Evolutionary conservation across 2,113 vertebrate species (phyloP).

Genomic region (Scytalopus superciliaris): DNA sequence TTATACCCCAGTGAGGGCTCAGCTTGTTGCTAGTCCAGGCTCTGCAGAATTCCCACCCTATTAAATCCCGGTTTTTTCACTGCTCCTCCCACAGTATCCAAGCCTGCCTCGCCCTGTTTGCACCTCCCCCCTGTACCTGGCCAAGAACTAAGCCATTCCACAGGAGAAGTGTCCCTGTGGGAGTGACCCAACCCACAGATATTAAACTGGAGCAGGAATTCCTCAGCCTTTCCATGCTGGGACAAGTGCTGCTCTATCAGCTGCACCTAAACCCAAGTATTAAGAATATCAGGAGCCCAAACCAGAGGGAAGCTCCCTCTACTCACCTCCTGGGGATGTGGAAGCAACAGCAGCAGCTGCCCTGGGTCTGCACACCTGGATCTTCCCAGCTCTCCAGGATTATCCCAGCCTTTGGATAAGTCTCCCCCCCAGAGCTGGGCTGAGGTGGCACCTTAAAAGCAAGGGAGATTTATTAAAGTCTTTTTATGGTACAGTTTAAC

Average conservation of each 20-base stretch:
- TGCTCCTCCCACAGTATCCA: neutral
- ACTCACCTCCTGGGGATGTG: neutral
- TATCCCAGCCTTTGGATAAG: neutral
- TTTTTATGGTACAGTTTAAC: neutral
- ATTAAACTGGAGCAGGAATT: neutral
- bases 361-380: neutral
- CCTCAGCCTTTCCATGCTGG: neutral
- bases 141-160: neutral
- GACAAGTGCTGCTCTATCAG: neutral
- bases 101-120: neutral
- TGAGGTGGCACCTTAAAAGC: neutral
- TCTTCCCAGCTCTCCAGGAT: neutral
- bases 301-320: neutral
- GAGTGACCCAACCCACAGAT: neutral
- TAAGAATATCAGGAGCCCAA: neutral
- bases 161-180: neutral
- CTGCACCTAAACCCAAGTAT: neutral
- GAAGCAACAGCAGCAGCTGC: neutral
- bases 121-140: too few relatives aligned
- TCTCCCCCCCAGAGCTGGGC: neutral
- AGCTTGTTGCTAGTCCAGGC: neutral
- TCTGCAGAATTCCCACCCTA: too few relatives aligned
- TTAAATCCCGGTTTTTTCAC: neutral
- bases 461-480: neutral
- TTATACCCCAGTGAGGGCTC: neutral